Base-by-base conservation (phyloP, 2,888 invertebrate species). In the Thumatha senex region DNA sequence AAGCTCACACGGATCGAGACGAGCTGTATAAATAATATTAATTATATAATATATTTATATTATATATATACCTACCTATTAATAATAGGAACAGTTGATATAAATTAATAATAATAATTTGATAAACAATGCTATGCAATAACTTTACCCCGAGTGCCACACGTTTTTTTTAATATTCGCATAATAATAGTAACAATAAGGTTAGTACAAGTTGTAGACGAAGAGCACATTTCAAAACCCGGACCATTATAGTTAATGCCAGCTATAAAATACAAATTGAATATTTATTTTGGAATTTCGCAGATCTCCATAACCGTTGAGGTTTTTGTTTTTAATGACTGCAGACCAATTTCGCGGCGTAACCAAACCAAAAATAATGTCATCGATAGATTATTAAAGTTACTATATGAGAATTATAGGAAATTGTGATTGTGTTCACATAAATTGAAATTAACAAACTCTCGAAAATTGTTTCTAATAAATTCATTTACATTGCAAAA, bases 361-460 rank as follows among this genome's bases (percentile, higher is more conserved):
- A 57, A 72, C 68, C 76, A 76, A 74, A 63, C 76, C 70, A 61
- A 70, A 76, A 79, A 79, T 76, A 72, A 80, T 80, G 74, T 70
- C 66, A 64, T 67, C 61, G 70, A 80, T 76, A 76, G 69, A 74
- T 76, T 68, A 80, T 80, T 80, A 80, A 70, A 72, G 72, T 72
- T 72, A 62, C 65, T 70, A 67, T 74, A 72, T 76, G 70, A 63
- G 68, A 74, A 75, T 72, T 70, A 67, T 76, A 66, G 63, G 58
- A 57, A 71, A 72, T 72, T 64, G 66, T 62, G 61, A 67, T 71
- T 71, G 63, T 68, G 71, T 67, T 59, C 65, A 67, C 56, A 73
- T 80, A 72, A 78, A 76, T 76, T 45, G 52, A 55, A 69, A 63
- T 71, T 65, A 72, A 70, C 68, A 67, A 57, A 65, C 51, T 67